Conservation (phyloP, 2,888 invertebrate species). For the Caenorhabditis becei region DNA sequence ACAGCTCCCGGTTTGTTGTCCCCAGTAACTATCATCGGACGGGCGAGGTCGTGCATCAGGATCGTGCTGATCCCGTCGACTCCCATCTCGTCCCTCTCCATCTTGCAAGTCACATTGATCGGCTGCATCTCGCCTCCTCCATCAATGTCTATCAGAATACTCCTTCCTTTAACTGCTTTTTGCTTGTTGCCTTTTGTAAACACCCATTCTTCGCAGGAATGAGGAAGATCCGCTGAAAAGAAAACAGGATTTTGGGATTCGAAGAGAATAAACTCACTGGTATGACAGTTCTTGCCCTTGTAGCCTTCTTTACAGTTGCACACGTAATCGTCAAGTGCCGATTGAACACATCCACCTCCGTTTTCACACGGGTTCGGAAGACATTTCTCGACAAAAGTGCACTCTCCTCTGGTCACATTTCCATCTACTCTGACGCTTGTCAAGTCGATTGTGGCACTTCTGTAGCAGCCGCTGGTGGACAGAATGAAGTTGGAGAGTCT, state of each 20-base stretch:
- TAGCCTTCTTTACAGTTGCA: conserved; percentile 75
- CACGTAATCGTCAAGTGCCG: conserved; percentile 68
- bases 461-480: conserved; percentile 75
- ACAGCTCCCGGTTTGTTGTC: conserved; percentile 77
- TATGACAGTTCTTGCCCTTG: conserved; percentile 78
- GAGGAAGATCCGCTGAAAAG: conserved; percentile 73
- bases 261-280: conserved; percentile 74
- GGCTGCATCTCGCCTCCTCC: conserved; percentile 76
- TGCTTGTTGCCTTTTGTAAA: conserved; percentile 60
- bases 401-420: conserved; percentile 69
- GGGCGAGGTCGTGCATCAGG: conserved; percentile 67
- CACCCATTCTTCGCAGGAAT: conserved; percentile 79
- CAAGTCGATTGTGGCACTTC: conserved; percentile 78
- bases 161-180: conserved; percentile 60
- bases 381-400: conserved; percentile 74
- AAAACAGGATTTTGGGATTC: too few relatives aligned
- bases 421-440: conserved; percentile 70
- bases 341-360: conserved; percentile 74
- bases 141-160: conserved; percentile 79
- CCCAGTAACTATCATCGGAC: conserved; percentile 76
- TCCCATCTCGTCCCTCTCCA: conserved; percentile 67
- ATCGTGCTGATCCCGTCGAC: conserved; percentile 67
- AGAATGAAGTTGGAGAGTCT: conserved; percentile 73
- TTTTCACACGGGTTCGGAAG: conserved; percentile 78
- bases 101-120: conserved; percentile 73